Conservation (phyloP, 2,888 invertebrate genomes). For the Perithous albicinctus region DNA sequence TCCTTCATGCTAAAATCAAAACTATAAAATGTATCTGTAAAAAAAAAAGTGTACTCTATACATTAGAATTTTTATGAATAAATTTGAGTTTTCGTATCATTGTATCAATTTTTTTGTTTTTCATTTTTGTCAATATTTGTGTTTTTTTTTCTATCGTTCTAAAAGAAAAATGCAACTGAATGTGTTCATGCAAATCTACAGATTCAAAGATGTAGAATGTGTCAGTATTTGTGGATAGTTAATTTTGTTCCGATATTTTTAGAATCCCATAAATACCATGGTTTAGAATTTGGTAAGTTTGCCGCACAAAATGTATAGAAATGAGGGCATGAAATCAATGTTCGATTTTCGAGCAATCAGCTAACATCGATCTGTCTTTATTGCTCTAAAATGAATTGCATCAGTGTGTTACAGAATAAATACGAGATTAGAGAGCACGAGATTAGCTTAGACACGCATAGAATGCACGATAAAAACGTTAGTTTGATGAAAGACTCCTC, state of each 20-base stretch:
- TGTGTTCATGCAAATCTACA: neutral
- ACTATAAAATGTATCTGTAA: no score
- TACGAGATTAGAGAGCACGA: neutral
- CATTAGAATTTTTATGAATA: no score
- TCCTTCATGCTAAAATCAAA: no score
- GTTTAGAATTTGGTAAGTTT: neutral
- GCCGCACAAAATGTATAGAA: neutral
- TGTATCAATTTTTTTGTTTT: no score
- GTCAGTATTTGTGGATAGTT: neutral
- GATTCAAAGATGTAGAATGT: neutral
- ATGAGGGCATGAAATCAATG: neutral
- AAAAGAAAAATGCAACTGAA: neutral
- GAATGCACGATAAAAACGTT: neutral
- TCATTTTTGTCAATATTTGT: neutral
- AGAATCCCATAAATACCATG: constrained; percentile 41
- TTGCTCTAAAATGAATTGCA: neutral
- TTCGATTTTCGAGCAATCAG: neutral
- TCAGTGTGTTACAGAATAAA: neutral
- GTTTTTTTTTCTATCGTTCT: neutral
- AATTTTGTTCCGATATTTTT: constrained; percentile 9
- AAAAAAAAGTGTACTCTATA: no score
- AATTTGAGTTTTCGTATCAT: no score
- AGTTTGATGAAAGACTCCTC: neutral
- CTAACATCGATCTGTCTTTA: neutral
- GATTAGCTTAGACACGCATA: neutral